Evolutionary conservation across 2,113 vertebrate genomes (phyloP), one percentile per base, ranked within the genome.

Genomic region (Rana temporaria): DNA sequence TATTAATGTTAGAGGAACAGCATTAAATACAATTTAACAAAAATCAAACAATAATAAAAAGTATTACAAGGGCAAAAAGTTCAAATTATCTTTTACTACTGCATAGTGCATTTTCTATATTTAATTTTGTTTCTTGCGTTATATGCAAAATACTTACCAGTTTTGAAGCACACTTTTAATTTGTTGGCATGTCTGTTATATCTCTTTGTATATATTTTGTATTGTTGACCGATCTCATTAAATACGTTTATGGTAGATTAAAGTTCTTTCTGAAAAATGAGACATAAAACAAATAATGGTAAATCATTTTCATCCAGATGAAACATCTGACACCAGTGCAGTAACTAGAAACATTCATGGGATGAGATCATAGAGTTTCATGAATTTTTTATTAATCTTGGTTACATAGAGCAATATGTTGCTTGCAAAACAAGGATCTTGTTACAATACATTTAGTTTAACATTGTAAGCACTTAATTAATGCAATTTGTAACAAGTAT

Each of bases 341-440:
- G 48, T 79, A 55, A 79, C 22, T 68, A 30, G 52, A 79, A 79
- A 79, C 17, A 52, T 53, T 67, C 52, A 78, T 57, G 9, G 19
- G 42, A 79, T 79, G 52, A 67, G 77, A 79, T 79, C 77, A 79
- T 79, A 79, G 52, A n/a, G 52, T 68, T 79, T 67, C 64, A 68
- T 67, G 77, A 64, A 65, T 57, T 67, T 79, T 78, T 79, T 79
- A 53, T 68, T 57, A 68, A 55, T 24, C 77, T 34, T 57, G 64
- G n/a, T 68, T 34, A 79, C 24, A 56, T 17, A 32, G 26, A 79
- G 57, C 24, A 68, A 26, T 62, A 76, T 53, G 42, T 65, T 52
- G 38, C 42, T 79, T 78, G 75, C 60, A 78, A 64, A 53, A 20
- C 60, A 78, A 65, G 60, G 14, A 65, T 78, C 60, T 78, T 78